Percentiles rank a stretch among this genome's conserved stretches.
phyloP scores from a whole-genome alignment of 1,140 invertebrate species.

The Drosophila sproati region DNA sequence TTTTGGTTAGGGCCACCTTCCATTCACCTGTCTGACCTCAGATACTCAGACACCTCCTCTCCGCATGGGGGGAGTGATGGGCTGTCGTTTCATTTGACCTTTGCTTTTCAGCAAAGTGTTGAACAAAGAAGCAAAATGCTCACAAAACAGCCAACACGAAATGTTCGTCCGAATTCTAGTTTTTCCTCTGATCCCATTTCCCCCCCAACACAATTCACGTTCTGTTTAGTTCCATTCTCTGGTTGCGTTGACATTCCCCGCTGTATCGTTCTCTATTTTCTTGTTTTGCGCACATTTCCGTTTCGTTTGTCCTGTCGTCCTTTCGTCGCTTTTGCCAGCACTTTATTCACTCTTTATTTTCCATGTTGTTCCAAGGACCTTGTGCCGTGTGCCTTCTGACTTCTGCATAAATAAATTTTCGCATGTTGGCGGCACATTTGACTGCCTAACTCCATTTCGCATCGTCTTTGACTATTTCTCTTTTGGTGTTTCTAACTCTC shows the following conservation, averaged over 20 bases:
- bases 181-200: conserved; percentile 10
- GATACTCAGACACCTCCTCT: conserved; percentile 10
- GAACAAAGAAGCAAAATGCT: conserved; percentile 9
- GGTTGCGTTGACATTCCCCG: conserved; percentile 42
- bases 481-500: background rate
- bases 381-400: conserved; percentile 24
- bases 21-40: conserved; percentile 45
- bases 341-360: conserved; percentile 26
- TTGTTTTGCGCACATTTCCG: conserved; percentile 32
- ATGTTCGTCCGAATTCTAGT: conserved; percentile 17
- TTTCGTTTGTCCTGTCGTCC: conserved; percentile 6
- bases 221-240: conserved; percentile 7
- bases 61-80: background rate
- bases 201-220: background rate
- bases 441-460: conserved; percentile 34
- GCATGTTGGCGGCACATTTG: conserved; percentile 64
- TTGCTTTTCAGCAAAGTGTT: conserved; percentile 54
- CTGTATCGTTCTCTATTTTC: conserved; percentile 25
- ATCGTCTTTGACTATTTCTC: conserved; percentile 9
- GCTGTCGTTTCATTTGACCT: conserved; percentile 45
- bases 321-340: conserved; percentile 11
- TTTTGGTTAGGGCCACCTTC: background rate
- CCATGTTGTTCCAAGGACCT: conserved; percentile 33
- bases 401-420: conserved; percentile 60
- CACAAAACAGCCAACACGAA: conserved; percentile 38